Conservation (phyloP, 2,113 vertebrate species). For the Oenanthe melanoleuca region DNA sequence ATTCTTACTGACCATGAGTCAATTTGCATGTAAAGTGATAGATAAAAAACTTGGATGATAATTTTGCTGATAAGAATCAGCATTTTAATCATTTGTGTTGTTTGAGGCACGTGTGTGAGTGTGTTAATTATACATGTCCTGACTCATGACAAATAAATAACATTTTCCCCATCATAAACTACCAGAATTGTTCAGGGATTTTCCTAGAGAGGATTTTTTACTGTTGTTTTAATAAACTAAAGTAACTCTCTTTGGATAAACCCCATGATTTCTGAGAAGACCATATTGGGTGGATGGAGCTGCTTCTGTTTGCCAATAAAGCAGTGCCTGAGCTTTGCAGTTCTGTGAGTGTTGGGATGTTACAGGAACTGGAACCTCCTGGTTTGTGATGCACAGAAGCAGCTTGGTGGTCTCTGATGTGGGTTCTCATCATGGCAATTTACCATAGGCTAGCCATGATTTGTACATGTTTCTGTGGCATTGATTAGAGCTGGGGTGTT, state of each 20-base stretch:
- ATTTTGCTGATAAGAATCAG: background rate
- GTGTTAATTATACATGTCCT: background rate
- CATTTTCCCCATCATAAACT: background rate
- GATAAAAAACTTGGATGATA: background rate
- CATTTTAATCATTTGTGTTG: background rate
- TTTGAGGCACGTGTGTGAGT: rapidly evolving
- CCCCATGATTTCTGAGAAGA: background rate
- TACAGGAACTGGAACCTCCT: background rate
- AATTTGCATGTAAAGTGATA: background rate
- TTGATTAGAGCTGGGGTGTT: background rate
- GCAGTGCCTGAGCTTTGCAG: background rate
- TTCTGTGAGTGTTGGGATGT: background rate
- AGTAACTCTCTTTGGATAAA: background rate
- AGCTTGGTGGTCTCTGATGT: background rate
- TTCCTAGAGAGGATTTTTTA: background rate
- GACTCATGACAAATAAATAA: background rate
- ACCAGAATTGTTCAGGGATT: background rate
- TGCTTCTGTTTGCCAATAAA: background rate
- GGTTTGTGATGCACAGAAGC: background rate
- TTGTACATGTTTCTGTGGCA: background rate
- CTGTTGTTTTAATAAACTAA: background rate
- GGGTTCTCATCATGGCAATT: background rate
- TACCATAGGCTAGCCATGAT: background rate
- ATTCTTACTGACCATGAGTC: too few species aligned
- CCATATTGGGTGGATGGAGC: background rate